Base-by-base conservation (phyloP, 2,888 invertebrate species). In the Ectropis crepuscularia region DNA sequence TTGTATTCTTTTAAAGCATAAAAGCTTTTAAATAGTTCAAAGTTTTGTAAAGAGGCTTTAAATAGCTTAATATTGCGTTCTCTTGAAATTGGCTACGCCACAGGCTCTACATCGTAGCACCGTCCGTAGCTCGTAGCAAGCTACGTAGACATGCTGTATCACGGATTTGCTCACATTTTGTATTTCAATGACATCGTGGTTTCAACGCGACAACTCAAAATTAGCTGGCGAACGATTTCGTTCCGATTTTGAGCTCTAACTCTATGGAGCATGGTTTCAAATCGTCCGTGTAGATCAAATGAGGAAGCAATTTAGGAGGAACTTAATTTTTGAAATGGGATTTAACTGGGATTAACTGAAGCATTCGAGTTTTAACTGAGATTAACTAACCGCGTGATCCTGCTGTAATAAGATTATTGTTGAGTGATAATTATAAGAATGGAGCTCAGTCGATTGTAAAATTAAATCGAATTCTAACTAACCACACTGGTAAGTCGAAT, bases 241-340 rank as follows among this genome's bases (percentile, higher is more conserved):
- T 47, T 50, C 37, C 46, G 9, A 59, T 12, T 61, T 46, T 61
- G 36, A 47, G 43, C 61, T 49, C 57, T 69, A 60, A 39, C 53
- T 8, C 9, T 10, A 2, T 11, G n/a, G 5, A 4, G 10, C 64
- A 64, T 42, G 48, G 45, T 37, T 57, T 45, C 53, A 58, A 50
- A 36, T 65, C 42, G 53, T 28, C 7, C 48, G 36, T 57, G 45
- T 8, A 41, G 16, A 5, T 16, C 9, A 63, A 63, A 64, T 43
- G 60, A 51, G 48, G 61, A 57, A 63, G 58, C 62, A 67, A 67
- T 70, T 68, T 65, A 61, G 55, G 49, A 57, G 61, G 58, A 70
- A 66, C 66, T 61, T 58, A 53, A 68, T 68, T 70, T 66, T 61
- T 61, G 61, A 65, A 65, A 65, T 48, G 47, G 54, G 46, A 54